Percentiles rank a stretch among this genome's conserved stretches.
phyloP scores from a whole-genome alignment of 2,888 invertebrate genomes.

The Caenorhabditis macrosperma region DNA sequence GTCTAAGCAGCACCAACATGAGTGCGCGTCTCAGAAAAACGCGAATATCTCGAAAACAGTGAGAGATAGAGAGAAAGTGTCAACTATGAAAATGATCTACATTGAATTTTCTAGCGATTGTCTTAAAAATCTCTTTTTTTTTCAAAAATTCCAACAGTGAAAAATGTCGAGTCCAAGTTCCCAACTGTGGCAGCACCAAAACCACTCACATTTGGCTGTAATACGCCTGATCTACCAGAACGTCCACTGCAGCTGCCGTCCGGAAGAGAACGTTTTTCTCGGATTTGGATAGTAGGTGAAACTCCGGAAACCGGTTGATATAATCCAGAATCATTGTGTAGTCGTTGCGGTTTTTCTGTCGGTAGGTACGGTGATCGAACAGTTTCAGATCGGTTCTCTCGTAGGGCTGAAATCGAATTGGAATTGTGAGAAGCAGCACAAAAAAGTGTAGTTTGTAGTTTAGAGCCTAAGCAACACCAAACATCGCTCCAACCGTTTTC shows the following conservation, averaged over 20 bases:
- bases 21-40: too few relatives aligned
- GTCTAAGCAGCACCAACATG: too few relatives aligned
- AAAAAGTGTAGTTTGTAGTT: too few relatives aligned
- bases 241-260: constrained; percentile 51
- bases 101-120: too few relatives aligned
- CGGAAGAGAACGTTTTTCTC: constrained; percentile 53
- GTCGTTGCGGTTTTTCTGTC: constrained; percentile 47
- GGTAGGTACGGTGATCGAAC: constrained; percentile 45
- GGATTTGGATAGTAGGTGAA: constrained; percentile 26
- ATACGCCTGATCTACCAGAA: constrained; percentile 45
- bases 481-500: too few relatives aligned
- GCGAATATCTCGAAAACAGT: neutral
- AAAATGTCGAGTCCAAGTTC: too few relatives aligned
- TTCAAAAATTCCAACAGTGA: neutral
- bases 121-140: neutral
- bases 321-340: constrained; percentile 58
- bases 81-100: too few relatives aligned
- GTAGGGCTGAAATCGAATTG: constrained; percentile 46
- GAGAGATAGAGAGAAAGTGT: neutral
- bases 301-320: constrained; percentile 49
- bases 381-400: constrained; percentile 30
- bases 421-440: neutral
- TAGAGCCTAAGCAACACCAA: too few relatives aligned
- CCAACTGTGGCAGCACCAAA: too few relatives aligned
- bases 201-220: constrained; percentile 41